Evolutionary conservation across 2,797 vertebrate species (phyloP), one percentile per base, ranked within the genome.

Genomic region (Euphonia xanthogaster): DNA sequence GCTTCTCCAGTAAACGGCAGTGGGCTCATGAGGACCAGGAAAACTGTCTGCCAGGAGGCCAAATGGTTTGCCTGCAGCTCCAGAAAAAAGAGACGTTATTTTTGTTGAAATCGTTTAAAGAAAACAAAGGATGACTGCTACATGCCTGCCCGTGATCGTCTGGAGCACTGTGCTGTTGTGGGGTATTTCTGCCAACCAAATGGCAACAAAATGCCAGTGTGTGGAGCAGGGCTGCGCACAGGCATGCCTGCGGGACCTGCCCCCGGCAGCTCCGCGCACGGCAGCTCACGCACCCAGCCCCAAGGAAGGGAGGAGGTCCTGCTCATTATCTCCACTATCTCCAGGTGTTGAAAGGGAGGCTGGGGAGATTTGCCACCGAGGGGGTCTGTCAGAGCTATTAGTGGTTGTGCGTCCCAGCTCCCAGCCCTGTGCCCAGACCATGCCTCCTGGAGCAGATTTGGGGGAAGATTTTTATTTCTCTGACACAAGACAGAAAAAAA

Each of bases 41-140:
- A 89, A 91, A 63, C 71, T 58, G 30, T 66, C 70, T 93, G 93
- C 94, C 95, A 94, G 94, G 54, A 92, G 89, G 86, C 92, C 94
- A 94, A 95, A 92, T 94, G 94, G 68, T 68, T 87, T 90, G 86
- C 88, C 90, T 73, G 71, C 86, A 92, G 80, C 82, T 90, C 86
- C 31, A 4, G 87, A 63, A 88, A 91, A 88, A 86, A 95, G 88
- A 86, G 74, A 90, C 51, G 16, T 40, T 91, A 44, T 63, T 94
- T 87, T 85, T 71, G 92, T 93, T 70, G 73, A 93, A 96, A 95
- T 53, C 30, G 0, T 94, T 84, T 91, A 92, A 88, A 92, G 91
- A 86, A 96, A 97, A 96, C 95, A 96, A 95, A 93, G 89, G 73
- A 72, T 80, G 91, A 40, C 75, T 89, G 88, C 70, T 86, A 61